phyloP scores from a whole-genome alignment of 2,888 invertebrate genomes.

The Halictus ligatus region DNA sequence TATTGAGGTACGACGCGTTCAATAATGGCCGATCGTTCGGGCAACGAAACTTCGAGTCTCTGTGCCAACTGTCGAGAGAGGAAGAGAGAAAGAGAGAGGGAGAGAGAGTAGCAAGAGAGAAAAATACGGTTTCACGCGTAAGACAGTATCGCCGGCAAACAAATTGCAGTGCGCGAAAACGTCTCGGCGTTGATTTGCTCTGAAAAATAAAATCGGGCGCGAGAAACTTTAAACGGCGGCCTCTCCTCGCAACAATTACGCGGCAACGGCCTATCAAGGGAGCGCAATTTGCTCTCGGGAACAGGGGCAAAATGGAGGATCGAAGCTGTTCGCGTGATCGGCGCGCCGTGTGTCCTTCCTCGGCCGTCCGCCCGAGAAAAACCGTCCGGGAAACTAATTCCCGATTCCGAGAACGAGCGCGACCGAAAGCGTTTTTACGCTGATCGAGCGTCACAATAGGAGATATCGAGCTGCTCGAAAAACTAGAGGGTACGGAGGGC shows the following conservation, averaged over 20 bases:
- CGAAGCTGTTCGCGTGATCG: constrained; percentile 26
- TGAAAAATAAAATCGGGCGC: constrained; percentile 2
- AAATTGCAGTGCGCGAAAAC: constrained; percentile 1
- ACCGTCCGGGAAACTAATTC: constrained; percentile 36
- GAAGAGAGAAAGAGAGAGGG: background rate
- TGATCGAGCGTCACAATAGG: constrained; percentile 19
- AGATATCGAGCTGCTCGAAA: background rate
- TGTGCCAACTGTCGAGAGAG: background rate
- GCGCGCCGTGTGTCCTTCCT: background rate
- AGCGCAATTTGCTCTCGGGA: constrained; percentile 27
- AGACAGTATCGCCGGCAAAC: background rate
- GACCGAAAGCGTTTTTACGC: constrained; percentile 22
- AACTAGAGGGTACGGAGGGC: background rate
- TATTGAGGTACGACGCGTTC: background rate
- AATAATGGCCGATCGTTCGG: background rate
- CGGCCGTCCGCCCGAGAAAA: background rate
- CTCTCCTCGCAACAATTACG: constrained; percentile 4
- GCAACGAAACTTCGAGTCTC: background rate
- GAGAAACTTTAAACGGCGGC: background rate
- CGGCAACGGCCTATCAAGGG: constrained; percentile 20
- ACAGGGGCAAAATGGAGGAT: background rate
- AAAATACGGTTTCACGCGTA: background rate
- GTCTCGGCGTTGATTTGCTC: background rate
- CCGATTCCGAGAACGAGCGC: constrained; percentile 28
- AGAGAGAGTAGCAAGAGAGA: background rate